phyloP scores from a whole-genome alignment of 2,797 vertebrate species.

The Pipistrellus kuhlii region DNA sequence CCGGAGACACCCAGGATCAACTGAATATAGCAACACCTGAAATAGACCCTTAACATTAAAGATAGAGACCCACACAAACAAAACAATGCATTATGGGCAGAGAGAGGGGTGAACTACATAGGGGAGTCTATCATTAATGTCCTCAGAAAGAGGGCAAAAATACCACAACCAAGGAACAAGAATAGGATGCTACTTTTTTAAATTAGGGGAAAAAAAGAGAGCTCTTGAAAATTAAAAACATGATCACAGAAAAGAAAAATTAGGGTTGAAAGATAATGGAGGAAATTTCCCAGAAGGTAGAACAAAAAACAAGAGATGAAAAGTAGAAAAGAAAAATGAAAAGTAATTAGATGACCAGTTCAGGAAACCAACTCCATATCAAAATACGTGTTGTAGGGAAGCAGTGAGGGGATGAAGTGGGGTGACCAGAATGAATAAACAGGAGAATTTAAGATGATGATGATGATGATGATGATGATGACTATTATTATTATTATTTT shows the following conservation, averaged over 20 bases:
- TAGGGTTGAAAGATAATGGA: background rate
- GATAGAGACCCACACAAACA: constrained; percentile 15
- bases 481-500: background rate
- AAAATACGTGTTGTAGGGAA: background rate
- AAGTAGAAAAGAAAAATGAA: constrained; percentile 14
- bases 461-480: background rate
- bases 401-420: rapidly evolving
- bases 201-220: background rate
- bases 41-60: background rate
- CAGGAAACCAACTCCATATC: background rate
- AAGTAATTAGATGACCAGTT: background rate
- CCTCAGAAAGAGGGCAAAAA: background rate
- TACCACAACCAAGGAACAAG: background rate
- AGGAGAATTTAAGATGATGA: background rate
- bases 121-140: background rate
- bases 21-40: background rate
- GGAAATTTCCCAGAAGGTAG: background rate
- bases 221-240: constrained; percentile 44
- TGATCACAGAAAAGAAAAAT: constrained; percentile 25
- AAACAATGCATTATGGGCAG: background rate
- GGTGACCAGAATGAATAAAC: background rate
- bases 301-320: background rate
- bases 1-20: background rate
- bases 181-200: background rate
- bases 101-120: background rate